Evolutionary conservation across 2,888 invertebrate species (phyloP).

Genomic region (Dendrolimus pini): DNA sequence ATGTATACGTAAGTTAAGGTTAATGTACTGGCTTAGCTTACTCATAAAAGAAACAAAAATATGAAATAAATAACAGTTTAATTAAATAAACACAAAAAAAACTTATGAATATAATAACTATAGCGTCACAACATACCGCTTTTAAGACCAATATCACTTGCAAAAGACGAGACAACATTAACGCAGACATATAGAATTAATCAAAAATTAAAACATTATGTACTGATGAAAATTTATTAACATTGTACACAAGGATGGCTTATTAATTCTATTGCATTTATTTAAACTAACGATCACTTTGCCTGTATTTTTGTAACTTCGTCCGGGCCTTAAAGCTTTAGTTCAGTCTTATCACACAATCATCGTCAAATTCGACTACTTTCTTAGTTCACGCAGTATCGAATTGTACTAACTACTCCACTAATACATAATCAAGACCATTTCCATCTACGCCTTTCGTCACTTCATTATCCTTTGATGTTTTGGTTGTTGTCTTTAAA

Average conservation of each 20-base stretch:
- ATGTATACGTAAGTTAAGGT: too few species aligned
- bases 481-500: slow-evolving; percentile 49
- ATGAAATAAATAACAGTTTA: neutral
- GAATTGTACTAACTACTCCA: slow-evolving; percentile 37
- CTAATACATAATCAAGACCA: slow-evolving; percentile 47
- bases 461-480: slow-evolving; percentile 60
- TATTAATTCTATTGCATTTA: too few species aligned
- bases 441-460: slow-evolving; percentile 52
- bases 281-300: neutral
- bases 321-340: slow-evolving; percentile 21
- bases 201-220: too few species aligned
- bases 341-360: slow-evolving; percentile 51
- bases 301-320: neutral
- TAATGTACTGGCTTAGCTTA: too few species aligned
- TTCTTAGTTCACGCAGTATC: slow-evolving; percentile 36
- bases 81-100: neutral
- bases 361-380: neutral
- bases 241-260: too few species aligned
- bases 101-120: neutral
- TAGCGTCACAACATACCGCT: neutral
- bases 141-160: neutral
- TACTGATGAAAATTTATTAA: too few species aligned
- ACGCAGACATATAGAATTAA: too few species aligned
- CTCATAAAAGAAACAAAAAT: neutral
- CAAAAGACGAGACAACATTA: neutral